Evolutionary conservation across 2,888 invertebrate genomes (phyloP), one percentile per base, ranked within the genome.

Genomic region (Campoletis raptor): DNA sequence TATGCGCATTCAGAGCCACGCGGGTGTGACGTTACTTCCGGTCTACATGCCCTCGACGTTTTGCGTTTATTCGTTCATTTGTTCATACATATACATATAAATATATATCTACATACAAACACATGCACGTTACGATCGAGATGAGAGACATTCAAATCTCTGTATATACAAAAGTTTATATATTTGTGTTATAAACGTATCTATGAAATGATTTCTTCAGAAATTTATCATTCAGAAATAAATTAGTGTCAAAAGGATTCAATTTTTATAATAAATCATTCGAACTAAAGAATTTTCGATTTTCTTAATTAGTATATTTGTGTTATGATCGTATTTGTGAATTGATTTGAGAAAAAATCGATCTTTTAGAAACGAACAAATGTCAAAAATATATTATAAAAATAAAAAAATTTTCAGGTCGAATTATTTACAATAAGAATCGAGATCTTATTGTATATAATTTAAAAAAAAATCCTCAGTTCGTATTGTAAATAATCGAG

Each of bases 11-110:
- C 93, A 94, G 92, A 94, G 91, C 92, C 94, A 94, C 93, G 94
- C 94, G 94, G 94, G 92, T 94, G 94, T 94, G 94, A 94, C 94
- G 94, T 93, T 94, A 92, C 93, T 94, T 94, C 94, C 94, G 94
- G 93, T 92, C 94, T 94, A 93, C 92, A 93, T 94, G 92, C 93
- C 93, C 92, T 91, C 92, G 89, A 91, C 91, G 90, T 88, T 90
- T 90, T 92, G 37, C 74, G 21, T 57, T 61, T 37, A 24, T 85
- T 80, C 80, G 81, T 67, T 86, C 86, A 30, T 76, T 57, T 24
- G 42, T 85, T 48, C 78, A 79, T 81, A 12, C 42, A 36, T 36
- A 61, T 45, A 45, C 7, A 48, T 30, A 24, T 18, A 69, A 8
- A 18, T 10, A 45, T 42, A 70, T 10, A 42, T 2, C 21, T 40